phyloP scores from a whole-genome alignment of 2,113 vertebrate genomes.

The human region DNA sequence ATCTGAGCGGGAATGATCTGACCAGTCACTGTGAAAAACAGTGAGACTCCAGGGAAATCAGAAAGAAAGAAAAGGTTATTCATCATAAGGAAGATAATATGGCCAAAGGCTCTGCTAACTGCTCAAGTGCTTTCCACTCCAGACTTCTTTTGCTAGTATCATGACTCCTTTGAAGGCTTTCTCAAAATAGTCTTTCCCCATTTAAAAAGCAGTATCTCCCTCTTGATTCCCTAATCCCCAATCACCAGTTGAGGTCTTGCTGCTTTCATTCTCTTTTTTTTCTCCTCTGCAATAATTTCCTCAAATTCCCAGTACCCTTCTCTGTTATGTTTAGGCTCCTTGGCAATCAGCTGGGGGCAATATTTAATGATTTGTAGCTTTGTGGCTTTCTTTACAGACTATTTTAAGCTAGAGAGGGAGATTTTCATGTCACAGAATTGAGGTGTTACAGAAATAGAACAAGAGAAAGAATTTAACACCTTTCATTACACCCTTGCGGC shows the following conservation, averaged over 20 bases:
- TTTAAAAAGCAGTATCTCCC: background rate
- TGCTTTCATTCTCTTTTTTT: constrained; percentile 2
- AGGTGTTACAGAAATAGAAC: constrained; percentile 40
- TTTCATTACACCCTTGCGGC: background rate
- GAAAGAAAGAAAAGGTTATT: background rate
- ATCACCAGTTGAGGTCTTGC: background rate
- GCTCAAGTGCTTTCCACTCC: background rate
- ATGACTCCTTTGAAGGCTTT: background rate
- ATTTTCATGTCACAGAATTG: constrained; percentile 50
- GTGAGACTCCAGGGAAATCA: background rate
- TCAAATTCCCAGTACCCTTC: constrained; percentile 5
- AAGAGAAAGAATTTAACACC: constrained; percentile 33
- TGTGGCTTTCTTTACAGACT: constrained; percentile 9
- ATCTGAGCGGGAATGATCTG: background rate
- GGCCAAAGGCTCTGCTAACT: background rate
- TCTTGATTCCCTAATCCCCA: background rate
- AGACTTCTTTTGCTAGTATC: background rate
- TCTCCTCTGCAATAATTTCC: constrained; percentile 35
- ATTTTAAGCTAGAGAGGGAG: constrained; percentile 53
- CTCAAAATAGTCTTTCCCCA: background rate
- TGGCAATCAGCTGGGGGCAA: background rate
- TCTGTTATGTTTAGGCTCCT: constrained; percentile 31
- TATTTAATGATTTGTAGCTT: constrained; percentile 60
- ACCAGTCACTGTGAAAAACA: background rate
- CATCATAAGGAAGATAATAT: background rate